Base-by-base conservation (phyloP, 2,888 invertebrate genomes). In the Microchrysa polita region DNA sequence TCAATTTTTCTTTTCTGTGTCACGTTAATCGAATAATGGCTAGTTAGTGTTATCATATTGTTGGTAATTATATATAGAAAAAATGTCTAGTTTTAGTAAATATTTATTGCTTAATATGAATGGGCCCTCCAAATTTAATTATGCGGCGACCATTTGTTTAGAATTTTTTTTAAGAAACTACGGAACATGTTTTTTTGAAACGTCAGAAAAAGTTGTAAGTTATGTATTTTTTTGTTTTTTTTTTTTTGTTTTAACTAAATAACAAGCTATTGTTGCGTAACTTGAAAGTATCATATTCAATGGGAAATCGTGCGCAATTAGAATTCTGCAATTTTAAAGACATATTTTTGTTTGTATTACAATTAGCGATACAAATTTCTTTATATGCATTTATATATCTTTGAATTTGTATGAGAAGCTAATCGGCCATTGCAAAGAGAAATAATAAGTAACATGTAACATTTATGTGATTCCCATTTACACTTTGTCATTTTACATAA, bases 71-170 rank as follows among this genome's bases (percentile, higher is more conserved):
- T n/a, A n/a, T 34, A 34, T 34, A 34, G 27, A 34, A 34, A n/a
- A 44, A 65, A 40, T 34, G 27, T 61, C 23, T 40, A 61, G 5
- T n/a, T n/a, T n/a, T 40, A 5, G 27, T 61, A 40, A 40, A 23
- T n/a, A 40, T n/a, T 34, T 69, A 69, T 69, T 69, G 69, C 69
- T 69, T 55, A 34, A 34, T 67, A 10, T 53, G 67, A 67, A 52
- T 53, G 23, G n/a, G 27, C 42, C 53, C n/a, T n/a, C n/a, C 9
- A 53, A n/a, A 16, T 52, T 34, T 18, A 53, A 48, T n/a, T 67
- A 7, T 12, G 42, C 20, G 16, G n/a, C 18, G 27, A 53, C 22
- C 27, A 52, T 27, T 22, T 1, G 1, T 67, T 67, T 67, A 67
- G 67, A 67, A 67, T 67, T 53, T 44, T 65, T 65, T 44, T 65